Evolutionary conservation across 1,140 invertebrate species (phyloP).

Genomic region (Ceratina australensis): DNA sequence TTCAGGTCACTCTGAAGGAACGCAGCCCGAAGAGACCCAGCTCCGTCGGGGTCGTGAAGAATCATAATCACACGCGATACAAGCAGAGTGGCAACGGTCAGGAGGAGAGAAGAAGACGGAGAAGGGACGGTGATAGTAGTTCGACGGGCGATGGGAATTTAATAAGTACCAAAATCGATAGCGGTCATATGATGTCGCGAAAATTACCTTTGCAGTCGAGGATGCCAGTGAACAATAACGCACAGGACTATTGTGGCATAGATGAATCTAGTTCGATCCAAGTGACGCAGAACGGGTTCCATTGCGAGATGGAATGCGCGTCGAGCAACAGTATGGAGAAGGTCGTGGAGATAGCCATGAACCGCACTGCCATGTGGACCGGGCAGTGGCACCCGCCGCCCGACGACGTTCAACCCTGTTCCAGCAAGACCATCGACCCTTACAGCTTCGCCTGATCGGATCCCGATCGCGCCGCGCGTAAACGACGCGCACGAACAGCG

Average conservation of each 20-base stretch:
- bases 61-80: slow-evolving; percentile 70
- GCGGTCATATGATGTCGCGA: slow-evolving; percentile 62
- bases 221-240: slow-evolving; percentile 63
- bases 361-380: slow-evolving; percentile 71
- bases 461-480: neutral
- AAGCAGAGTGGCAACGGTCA: slow-evolving; percentile 70
- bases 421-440: slow-evolving; percentile 80
- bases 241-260: slow-evolving; percentile 65
- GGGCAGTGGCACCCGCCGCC: slow-evolving; percentile 75
- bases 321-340: slow-evolving; percentile 60
- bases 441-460: slow-evolving; percentile 76
- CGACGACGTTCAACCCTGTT: slow-evolving; percentile 82
- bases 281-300: slow-evolving; percentile 70
- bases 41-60: slow-evolving; percentile 70
- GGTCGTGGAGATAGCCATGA: slow-evolving; percentile 61
- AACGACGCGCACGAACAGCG: slow-evolving; percentile 6
- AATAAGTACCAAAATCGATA: slow-evolving; percentile 53
- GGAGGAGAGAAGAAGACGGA: slow-evolving; percentile 69
- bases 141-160: slow-evolving; percentile 52
- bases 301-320: slow-evolving; percentile 69
- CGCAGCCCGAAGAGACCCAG: slow-evolving; percentile 69
- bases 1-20: slow-evolving; percentile 74
- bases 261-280: slow-evolving; percentile 55
- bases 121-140: slow-evolving; percentile 67
- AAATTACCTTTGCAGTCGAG: slow-evolving; percentile 70